Percentiles rank a stretch among this genome's conserved stretches.
Evolutionary conservation across 2,888 invertebrate species (phyloP).

Genomic region (Amblyjoppa fuscipennis): DNA sequence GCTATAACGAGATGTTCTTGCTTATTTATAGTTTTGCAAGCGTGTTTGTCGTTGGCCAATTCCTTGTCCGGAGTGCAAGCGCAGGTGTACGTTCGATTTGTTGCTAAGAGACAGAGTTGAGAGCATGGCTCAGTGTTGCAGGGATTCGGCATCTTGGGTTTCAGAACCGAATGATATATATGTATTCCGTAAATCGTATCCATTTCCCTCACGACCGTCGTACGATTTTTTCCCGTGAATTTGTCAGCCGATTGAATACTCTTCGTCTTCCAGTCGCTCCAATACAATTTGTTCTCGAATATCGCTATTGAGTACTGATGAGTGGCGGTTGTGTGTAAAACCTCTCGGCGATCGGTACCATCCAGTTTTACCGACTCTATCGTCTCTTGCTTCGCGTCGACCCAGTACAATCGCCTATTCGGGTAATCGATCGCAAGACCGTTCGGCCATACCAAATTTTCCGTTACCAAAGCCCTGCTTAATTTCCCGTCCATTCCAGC

Average conservation of each 20-base stretch:
- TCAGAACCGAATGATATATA: conserved; percentile 90
- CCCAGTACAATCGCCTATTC: conserved; percentile 94
- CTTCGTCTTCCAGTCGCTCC: conserved; percentile 94
- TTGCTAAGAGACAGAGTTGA: conserved; percentile 91
- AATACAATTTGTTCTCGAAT: conserved; percentile 95
- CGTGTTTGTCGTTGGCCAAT: conserved; percentile 86
- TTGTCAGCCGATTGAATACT: conserved; percentile 93
- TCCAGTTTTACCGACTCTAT: conserved; percentile 89
- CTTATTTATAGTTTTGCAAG: conserved; percentile 86
- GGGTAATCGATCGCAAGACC: conserved; percentile 94
- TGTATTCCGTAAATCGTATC: conserved; percentile 89
- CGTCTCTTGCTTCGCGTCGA: conserved; percentile 90
- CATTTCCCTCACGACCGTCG: conserved; percentile 86
- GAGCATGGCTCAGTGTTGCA: conserved; percentile 89
- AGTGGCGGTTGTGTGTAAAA: conserved; percentile 88
- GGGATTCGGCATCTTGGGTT: conserved; percentile 87
- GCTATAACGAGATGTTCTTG: conserved; percentile 87
- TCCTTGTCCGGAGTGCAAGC: conserved; percentile 92
- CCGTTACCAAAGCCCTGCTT: conserved; percentile 87
- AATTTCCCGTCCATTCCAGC: conserved; percentile 94
- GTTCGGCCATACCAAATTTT: conserved; percentile 92
- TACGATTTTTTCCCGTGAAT: conserved; percentile 89
- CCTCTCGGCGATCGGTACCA: conserved; percentile 89
- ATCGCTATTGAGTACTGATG: conserved; percentile 94
- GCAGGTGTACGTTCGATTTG: conserved; percentile 87